Evolutionary conservation across 2,888 invertebrate species (phyloP).

Genomic region (Stenurella melanura): DNA sequence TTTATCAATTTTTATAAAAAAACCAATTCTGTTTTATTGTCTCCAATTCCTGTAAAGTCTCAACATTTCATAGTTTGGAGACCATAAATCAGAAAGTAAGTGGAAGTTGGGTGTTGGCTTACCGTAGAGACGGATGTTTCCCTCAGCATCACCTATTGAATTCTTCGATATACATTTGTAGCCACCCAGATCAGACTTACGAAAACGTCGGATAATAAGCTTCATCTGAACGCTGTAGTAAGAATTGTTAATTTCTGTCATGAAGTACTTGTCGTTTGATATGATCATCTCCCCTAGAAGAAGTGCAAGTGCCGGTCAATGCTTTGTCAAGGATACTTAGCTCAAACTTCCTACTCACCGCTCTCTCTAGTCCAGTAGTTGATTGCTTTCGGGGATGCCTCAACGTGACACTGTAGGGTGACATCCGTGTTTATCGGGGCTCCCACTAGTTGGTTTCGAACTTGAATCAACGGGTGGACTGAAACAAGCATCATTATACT

Average conservation of each 20-base stretch:
- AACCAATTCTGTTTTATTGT: constrained; percentile 72
- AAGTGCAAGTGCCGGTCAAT: constrained; percentile 45
- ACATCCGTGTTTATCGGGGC: constrained; percentile 91
- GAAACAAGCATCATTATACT: constrained; percentile 68
- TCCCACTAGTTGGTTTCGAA: constrained; percentile 94
- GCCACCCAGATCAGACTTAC: constrained; percentile 86
- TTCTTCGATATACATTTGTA: constrained; percentile 96
- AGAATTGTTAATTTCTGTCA: constrained; percentile 86
- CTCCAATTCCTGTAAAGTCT: constrained; percentile 72
- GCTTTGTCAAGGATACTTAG: constrained; percentile 47
- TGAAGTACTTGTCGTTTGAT: constrained; percentile 88
- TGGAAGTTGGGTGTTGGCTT: constrained; percentile 70
- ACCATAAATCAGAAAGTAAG: constrained; percentile 71
- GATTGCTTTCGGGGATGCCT: constrained; percentile 94
- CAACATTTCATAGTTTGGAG: constrained; percentile 72
- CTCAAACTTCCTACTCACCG: constrained; percentile 77
- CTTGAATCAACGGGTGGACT: constrained; percentile 95
- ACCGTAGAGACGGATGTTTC: constrained; percentile 92
- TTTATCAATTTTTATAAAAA: constrained; percentile 64
- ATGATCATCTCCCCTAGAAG: constrained; percentile 92
- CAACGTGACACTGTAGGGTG: constrained; percentile 89
- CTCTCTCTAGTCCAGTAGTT: constrained; percentile 95
- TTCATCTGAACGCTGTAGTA: constrained; percentile 92
- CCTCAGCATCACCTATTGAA: constrained; percentile 93
- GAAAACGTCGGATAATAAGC: constrained; percentile 84